Conservation (phyloP, 23 tunicate species). For the Aplidium turbinatum region DNA sequence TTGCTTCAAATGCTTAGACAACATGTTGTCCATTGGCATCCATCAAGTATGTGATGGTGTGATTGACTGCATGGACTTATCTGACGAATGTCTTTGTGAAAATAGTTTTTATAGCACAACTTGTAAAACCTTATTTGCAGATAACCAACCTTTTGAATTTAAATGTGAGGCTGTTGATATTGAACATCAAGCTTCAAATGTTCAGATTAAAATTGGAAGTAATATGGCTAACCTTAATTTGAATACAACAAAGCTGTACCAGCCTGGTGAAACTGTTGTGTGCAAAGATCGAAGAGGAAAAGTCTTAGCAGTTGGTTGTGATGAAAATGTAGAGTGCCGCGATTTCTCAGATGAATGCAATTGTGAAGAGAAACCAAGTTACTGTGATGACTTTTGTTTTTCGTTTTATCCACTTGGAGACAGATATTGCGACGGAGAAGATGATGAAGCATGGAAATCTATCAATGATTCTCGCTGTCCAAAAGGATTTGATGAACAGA, state of each 20-base stretch:
- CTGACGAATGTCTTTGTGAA: slow-evolving; percentile 57
- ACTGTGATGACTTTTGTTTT: neutral
- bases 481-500: slow-evolving; percentile 13
- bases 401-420: slow-evolving; percentile 19
- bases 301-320: neutral
- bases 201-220: neutral
- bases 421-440: slow-evolving; percentile 9
- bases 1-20: slow-evolving; percentile 45
- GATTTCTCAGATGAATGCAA: slow-evolving; percentile 7
- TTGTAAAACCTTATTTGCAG: neutral
- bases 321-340: slow-evolving; percentile 1
- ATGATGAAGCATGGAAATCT: slow-evolving; percentile 11
- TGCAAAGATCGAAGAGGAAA: slow-evolving; percentile 8
- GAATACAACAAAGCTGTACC: neutral
- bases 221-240: neutral
- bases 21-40: slow-evolving; percentile 5
- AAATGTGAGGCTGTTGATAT: neutral
- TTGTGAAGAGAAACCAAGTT: neutral
- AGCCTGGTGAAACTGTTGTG: slow-evolving; percentile 21
- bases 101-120: neutral
- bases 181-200: neutral
- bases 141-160: neutral
- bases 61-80: slow-evolving; percentile 35
- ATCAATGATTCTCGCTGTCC: neutral
- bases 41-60: slow-evolving; percentile 46